Conservation (phyloP, 64 coral and sea anemone species). For the Montipora foliosa region DNA sequence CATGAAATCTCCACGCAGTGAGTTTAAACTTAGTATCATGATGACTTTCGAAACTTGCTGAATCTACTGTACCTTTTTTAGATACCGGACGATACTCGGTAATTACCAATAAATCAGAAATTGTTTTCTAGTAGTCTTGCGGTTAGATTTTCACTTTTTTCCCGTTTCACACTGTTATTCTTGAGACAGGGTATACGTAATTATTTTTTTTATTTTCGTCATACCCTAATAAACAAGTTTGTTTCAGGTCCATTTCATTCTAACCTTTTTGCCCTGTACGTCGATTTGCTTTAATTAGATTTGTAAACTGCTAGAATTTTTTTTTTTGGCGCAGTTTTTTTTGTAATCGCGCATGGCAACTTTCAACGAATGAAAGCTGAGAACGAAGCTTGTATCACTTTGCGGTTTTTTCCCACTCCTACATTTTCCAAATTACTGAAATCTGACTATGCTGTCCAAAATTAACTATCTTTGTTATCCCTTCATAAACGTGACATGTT, state of each 20-base stretch:
- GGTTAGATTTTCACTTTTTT: neutral
- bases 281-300: neutral
- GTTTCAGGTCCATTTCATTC: neutral
- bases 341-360: too few species aligned
- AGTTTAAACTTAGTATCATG: too few species aligned
- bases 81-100: too few species aligned
- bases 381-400: neutral
- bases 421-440: too few species aligned
- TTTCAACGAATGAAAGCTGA: too few species aligned
- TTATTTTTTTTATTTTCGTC: neutral
- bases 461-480: too few species aligned
- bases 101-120: neutral
- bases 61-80: neutral
- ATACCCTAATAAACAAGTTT: neutral
- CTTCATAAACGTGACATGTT: neutral
- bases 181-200: neutral
- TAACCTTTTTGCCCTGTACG: neutral
- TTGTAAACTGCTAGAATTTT: neutral
- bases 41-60: neutral
- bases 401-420: too few species aligned
- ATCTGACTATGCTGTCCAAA: too few species aligned
- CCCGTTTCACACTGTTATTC: neutral
- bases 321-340: too few species aligned
- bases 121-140: neutral
- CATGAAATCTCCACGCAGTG: neutral